phyloP scores from a whole-genome alignment of 2,888 invertebrate genomes.

The Volucella inanis region DNA sequence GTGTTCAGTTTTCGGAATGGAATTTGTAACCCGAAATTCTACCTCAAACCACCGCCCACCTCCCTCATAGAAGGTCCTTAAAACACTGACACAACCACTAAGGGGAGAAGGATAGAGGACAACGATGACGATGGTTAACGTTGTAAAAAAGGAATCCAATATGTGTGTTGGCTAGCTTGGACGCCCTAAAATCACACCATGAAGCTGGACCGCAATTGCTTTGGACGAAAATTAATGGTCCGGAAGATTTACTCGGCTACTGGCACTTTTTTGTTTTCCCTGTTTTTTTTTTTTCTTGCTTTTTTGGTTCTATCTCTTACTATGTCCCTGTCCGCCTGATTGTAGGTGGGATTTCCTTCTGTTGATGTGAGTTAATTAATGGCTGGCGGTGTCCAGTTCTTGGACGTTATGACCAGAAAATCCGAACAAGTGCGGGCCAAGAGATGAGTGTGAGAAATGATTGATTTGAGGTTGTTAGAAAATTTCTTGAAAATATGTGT shows the following conservation, averaged over 20 bases:
- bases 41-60: neutral
- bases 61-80: slow-evolving; percentile 25
- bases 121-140: neutral
- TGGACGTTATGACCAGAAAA: slow-evolving; percentile 49
- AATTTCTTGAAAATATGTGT: neutral
- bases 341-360: slow-evolving; percentile 72
- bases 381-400: slow-evolving; percentile 64
- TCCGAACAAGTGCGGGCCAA: neutral
- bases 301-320: neutral
- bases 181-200: slow-evolving; percentile 74
- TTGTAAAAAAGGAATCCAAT: slow-evolving; percentile 37
- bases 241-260: slow-evolving; percentile 71
- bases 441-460: slow-evolving; percentile 17
- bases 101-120: slow-evolving; percentile 15
- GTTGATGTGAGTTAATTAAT: slow-evolving; percentile 74
- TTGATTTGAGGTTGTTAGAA: slow-evolving; percentile 25
- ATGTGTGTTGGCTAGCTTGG: slow-evolving; percentile 52
- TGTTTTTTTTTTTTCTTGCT: neutral
- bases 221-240: slow-evolving; percentile 72
- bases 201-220: slow-evolving; percentile 67
- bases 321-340: slow-evolving; percentile 49
- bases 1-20: slow-evolving; percentile 25
- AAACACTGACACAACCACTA: slow-evolving; percentile 41
- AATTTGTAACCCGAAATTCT: slow-evolving; percentile 48
- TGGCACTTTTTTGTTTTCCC: slow-evolving; percentile 40